phyloP scores from a whole-genome alignment of 2,888 invertebrate species.

The Diogma glabrata region DNA sequence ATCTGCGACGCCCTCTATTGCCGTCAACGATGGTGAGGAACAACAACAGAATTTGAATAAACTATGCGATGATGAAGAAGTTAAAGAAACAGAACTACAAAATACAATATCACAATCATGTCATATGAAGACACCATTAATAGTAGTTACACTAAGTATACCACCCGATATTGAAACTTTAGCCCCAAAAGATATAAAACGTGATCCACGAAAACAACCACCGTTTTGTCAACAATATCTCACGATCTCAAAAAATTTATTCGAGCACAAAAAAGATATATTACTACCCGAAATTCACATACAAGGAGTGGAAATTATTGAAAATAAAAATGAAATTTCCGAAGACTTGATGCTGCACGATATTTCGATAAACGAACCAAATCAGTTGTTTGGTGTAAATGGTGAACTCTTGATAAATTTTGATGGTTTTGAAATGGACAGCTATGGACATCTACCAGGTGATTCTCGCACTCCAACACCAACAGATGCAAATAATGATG shows the following conservation, averaged over 20 bases:
- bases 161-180: constrained; percentile 12
- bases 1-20: no score
- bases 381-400: not conserved
- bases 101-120: not conserved
- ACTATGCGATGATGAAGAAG: no score
- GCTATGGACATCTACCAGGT: constrained; percentile 11
- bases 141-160: constrained; percentile 13
- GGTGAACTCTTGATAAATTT: constrained; percentile 9
- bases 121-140: constrained; percentile 11
- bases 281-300: constrained; percentile 1
- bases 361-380: not conserved
- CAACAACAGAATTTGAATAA: no score
- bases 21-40: no score
- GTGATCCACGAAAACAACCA: constrained; percentile 11
- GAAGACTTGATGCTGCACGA: not conserved
- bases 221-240: constrained; percentile 13
- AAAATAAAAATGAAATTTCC: not conserved
- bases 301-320: not conserved
- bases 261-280: not conserved
- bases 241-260: not conserved
- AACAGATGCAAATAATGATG: not conserved
- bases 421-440: constrained; percentile 12
- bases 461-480: constrained; percentile 10
- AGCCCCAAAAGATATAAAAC: constrained; percentile 13
- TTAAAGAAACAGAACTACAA: no score